phyloP scores from a whole-genome alignment of 2,797 vertebrate genomes.

The Sebastes taczanowskii region DNA sequence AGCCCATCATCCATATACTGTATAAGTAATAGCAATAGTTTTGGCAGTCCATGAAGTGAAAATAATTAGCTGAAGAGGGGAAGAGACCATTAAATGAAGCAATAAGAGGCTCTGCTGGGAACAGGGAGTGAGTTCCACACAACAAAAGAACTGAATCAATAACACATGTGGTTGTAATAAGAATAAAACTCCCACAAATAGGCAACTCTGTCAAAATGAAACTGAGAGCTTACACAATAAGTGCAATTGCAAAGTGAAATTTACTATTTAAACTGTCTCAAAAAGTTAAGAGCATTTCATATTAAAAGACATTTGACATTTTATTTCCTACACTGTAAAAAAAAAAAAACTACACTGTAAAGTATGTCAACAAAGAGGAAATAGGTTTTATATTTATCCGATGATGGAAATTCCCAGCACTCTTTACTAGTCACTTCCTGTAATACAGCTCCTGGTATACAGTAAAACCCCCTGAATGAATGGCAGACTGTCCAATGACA shows the following conservation, averaged over 20 bases:
- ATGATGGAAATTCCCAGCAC: slow-evolving; percentile 41
- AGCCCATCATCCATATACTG: not conserved
- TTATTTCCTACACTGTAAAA: not conserved
- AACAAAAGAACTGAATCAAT: slow-evolving; percentile 22
- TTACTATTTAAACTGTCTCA: not conserved
- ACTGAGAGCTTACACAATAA: not conserved
- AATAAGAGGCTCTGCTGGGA: slow-evolving; percentile 11
- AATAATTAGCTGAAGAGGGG: not conserved
- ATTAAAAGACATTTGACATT: not conserved
- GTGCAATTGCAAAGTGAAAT: not conserved
- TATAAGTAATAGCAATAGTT: slow-evolving; percentile 15
- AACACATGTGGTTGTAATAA: slow-evolving; percentile 6
- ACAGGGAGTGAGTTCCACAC: not conserved
- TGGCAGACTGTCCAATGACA: slow-evolving; percentile 44
- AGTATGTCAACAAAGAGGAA: slow-evolving; percentile 24
- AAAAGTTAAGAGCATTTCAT: not conserved
- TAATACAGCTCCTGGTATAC: slow-evolving; percentile 4
- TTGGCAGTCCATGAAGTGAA: not conserved
- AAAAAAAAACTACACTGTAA: not conserved
- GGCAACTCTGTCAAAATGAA: not conserved
- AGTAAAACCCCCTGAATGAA: slow-evolving; percentile 33
- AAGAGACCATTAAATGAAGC: slow-evolving; percentile 7
- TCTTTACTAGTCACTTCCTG: slow-evolving; percentile 42
- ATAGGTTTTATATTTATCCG: slow-evolving; percentile 38
- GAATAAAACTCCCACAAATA: not conserved